A percentile compares a stretch with the other conserved stretches of the same genome.
Conservation (phyloP, 2,888 invertebrate genomes). For the Lasioglossum pauxillum region DNA sequence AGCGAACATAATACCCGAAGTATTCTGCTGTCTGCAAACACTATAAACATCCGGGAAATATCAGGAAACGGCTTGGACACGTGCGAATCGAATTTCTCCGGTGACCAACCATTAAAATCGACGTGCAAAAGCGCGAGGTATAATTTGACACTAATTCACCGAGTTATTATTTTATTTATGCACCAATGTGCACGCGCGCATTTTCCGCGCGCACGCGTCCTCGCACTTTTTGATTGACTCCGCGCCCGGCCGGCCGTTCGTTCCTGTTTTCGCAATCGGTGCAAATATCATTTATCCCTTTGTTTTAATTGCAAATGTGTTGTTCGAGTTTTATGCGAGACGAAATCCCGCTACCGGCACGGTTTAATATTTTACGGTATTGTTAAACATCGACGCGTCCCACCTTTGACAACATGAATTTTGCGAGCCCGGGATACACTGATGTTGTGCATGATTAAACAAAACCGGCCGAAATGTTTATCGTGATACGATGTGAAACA, state of each 20-base stretch:
- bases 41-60: constrained; percentile 3
- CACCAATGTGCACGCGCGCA: neutral
- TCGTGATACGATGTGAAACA: neutral
- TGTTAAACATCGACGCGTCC: neutral
- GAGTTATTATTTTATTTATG: constrained; percentile 31
- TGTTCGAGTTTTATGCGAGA: neutral
- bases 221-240: constrained; percentile 29
- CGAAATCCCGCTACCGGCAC: neutral
- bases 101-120: constrained; percentile 17
- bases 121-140: neutral
- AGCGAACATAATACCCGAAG: neutral
- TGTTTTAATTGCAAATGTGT: constrained; percentile 39
- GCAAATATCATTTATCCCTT: constrained; percentile 36
- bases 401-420: neutral
- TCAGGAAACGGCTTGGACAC: neutral
- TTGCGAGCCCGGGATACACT: neutral
- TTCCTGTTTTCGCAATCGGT: constrained; percentile 5
- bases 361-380: neutral
- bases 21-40: neutral
- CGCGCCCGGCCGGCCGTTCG: neutral
- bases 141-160: constrained; percentile 33
- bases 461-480: neutral
- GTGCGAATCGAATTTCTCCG: constrained; percentile 18
- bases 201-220: neutral
- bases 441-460: neutral